phyloP scores from a whole-genome alignment of 2,888 invertebrate species.

The Drosophila testacea region DNA sequence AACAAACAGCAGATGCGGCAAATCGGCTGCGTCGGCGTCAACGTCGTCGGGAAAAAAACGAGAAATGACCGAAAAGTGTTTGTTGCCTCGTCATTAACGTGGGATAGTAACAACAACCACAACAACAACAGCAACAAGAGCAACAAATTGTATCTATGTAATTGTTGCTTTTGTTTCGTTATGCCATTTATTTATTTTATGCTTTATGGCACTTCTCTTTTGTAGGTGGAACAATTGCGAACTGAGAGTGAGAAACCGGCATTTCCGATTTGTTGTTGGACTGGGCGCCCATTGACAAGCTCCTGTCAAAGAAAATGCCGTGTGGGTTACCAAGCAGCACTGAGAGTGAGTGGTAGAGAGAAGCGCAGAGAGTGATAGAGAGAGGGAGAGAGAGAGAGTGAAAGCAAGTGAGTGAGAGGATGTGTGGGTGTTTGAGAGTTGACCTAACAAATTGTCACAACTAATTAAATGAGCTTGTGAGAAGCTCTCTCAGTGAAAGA shows the following conservation, averaged over 20 bases:
- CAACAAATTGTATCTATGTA: constrained; percentile 39
- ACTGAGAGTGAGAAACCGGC: constrained; percentile 51
- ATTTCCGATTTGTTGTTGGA: constrained; percentile 59
- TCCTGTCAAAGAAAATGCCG: constrained; percentile 32
- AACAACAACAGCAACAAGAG: constrained; percentile 17
- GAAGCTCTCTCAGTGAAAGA: constrained; percentile 8
- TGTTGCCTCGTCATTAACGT: constrained; percentile 52
- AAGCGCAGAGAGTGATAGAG: neutral
- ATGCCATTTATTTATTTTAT: constrained; percentile 38
- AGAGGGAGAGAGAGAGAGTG: neutral
- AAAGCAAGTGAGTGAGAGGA: neutral
- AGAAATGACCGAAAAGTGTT: constrained; percentile 65
- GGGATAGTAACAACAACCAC: constrained; percentile 18
- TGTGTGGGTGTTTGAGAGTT: constrained; percentile 30
- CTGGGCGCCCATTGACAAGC: constrained; percentile 24
- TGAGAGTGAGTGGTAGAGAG: constrained; percentile 1
- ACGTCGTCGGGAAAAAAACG: constrained; percentile 55
- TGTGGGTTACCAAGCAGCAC: constrained; percentile 41
- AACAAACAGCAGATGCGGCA: constrained; percentile 51
- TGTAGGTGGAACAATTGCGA: constrained; percentile 20
- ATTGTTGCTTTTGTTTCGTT: constrained; percentile 53
- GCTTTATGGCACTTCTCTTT: constrained; percentile 30
- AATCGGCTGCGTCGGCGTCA: constrained; percentile 74
- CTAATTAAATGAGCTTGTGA: constrained; percentile 38
- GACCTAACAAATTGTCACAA: constrained; percentile 36